Evolutionary conservation across 2,888 invertebrate genomes (phyloP).

Genomic region (Acrobasis suavella): DNA sequence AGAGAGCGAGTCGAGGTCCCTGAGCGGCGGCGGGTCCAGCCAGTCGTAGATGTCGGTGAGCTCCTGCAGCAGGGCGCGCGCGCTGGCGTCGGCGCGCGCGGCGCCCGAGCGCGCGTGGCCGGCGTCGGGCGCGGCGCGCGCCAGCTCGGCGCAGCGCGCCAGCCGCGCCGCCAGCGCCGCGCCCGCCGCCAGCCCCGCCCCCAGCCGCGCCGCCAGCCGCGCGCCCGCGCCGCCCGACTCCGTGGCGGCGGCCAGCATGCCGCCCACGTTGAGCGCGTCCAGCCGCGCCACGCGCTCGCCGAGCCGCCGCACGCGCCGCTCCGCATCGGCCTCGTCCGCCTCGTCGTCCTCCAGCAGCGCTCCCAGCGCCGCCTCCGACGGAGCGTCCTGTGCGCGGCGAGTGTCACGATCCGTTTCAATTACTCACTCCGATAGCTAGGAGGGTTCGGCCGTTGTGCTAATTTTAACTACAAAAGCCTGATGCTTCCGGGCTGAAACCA

Average conservation of each 20-base stretch:
- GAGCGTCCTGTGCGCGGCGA: slow-evolving; percentile 86
- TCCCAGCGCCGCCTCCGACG: slow-evolving; percentile 85
- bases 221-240: slow-evolving; percentile 91
- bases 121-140: slow-evolving; percentile 76
- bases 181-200: slow-evolving; percentile 80
- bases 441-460: no score
- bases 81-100: slow-evolving; percentile 89
- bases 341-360: slow-evolving; percentile 92
- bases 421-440: no score
- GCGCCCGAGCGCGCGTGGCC: slow-evolving; percentile 63
- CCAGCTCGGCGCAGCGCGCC: slow-evolving; percentile 82
- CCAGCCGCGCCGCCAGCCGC: slow-evolving; percentile 82
- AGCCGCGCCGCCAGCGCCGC: slow-evolving; percentile 61
- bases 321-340: slow-evolving; percentile 93
- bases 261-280: slow-evolving; percentile 87
- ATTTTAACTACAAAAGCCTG: no score
- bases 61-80: slow-evolving; percentile 89
- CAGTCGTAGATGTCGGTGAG: slow-evolving; percentile 83
- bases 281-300: slow-evolving; percentile 91
- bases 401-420: no score
- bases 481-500: no score
- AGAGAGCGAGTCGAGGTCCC: slow-evolving; percentile 55
- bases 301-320: slow-evolving; percentile 85
- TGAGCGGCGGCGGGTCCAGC: slow-evolving; percentile 65
- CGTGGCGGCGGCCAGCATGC: slow-evolving; percentile 85